Conservation (phyloP, 2,797 vertebrate genomes). For the Remorina albescens region DNA sequence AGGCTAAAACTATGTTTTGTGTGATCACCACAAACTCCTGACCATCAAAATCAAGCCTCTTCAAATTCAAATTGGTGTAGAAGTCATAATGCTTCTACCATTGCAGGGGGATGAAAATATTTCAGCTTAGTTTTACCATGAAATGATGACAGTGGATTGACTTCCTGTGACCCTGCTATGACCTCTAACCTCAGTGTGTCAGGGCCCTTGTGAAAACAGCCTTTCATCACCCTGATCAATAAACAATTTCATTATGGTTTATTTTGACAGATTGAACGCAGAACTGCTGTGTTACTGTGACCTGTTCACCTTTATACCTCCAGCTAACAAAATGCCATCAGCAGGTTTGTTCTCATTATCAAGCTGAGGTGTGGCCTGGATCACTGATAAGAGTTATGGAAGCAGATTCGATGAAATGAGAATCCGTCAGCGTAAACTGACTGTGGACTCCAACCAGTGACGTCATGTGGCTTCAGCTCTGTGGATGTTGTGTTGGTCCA, state of each 20-base stretch:
- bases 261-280: neutral
- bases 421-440: slow-evolving; percentile 3
- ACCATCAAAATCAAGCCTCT: too few relatives aligned
- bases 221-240: neutral
- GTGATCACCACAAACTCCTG: too few relatives aligned
- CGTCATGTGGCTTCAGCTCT: slow-evolving; percentile 49
- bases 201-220: neutral
- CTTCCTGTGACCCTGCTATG: neutral
- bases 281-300: neutral
- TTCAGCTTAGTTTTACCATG: neutral
- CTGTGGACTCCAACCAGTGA: slow-evolving; percentile 44
- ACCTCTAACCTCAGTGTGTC: neutral
- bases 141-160: neutral
- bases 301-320: slow-evolving; percentile 46
- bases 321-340: neutral
- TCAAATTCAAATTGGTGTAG: too few relatives aligned
- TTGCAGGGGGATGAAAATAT: too few relatives aligned
- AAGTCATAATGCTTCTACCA: too few relatives aligned
- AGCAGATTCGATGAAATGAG: slow-evolving; percentile 34
- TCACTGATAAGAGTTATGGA: slow-evolving; percentile 29
- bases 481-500: slow-evolving; percentile 52
- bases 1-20: too few relatives aligned
- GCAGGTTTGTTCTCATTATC: slow-evolving; percentile 10
- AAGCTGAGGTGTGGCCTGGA: slow-evolving; percentile 28
- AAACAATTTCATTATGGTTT: neutral